phyloP scores from a whole-genome alignment of 2,113 vertebrate species.

The Proterorhinus semilunaris region DNA sequence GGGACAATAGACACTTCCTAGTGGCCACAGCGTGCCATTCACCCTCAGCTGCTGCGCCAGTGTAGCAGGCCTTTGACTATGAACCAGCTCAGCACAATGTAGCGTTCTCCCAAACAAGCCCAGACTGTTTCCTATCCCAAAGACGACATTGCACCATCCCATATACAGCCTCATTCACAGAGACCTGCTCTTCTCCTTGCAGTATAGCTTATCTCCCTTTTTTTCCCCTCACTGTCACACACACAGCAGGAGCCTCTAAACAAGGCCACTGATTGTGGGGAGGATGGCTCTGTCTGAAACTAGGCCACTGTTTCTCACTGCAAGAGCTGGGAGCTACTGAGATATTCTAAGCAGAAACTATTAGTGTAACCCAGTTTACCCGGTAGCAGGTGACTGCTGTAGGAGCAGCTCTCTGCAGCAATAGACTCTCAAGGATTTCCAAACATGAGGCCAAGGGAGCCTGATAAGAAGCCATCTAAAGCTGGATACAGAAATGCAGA shows the following conservation, averaged over 20 bases:
- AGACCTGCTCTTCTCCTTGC: slow-evolving; percentile 35
- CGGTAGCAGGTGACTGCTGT: slow-evolving; percentile 67
- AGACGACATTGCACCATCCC: slow-evolving; percentile 68
- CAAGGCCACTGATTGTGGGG: slow-evolving; percentile 46
- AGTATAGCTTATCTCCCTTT: slow-evolving; percentile 31
- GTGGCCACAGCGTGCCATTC: slow-evolving; percentile 69
- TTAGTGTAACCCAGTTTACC: slow-evolving; percentile 76
- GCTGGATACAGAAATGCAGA: neutral
- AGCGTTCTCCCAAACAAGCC: slow-evolving; percentile 74
- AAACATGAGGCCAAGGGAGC: no score
- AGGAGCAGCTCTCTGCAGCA: slow-evolving; percentile 48
- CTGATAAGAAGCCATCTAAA: neutral
- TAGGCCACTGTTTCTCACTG: slow-evolving; percentile 61
- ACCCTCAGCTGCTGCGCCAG: slow-evolving; percentile 66
- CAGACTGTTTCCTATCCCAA: slow-evolving; percentile 76
- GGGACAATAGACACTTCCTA: slow-evolving; percentile 73
- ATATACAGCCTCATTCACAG: slow-evolving; percentile 66
- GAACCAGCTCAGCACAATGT: slow-evolving; percentile 74
- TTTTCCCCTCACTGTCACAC: slow-evolving; percentile 37
- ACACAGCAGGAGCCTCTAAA: slow-evolving; percentile 38
- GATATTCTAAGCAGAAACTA: slow-evolving; percentile 70
- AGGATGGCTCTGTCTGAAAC: slow-evolving; percentile 46
- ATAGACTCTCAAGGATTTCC: slow-evolving; percentile 56
- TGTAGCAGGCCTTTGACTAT: slow-evolving; percentile 59
- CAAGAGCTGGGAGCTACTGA: slow-evolving; percentile 36